Conservation (phyloP, 2,113 vertebrate genomes). For the Boleophthalmus pectinirostris region DNA sequence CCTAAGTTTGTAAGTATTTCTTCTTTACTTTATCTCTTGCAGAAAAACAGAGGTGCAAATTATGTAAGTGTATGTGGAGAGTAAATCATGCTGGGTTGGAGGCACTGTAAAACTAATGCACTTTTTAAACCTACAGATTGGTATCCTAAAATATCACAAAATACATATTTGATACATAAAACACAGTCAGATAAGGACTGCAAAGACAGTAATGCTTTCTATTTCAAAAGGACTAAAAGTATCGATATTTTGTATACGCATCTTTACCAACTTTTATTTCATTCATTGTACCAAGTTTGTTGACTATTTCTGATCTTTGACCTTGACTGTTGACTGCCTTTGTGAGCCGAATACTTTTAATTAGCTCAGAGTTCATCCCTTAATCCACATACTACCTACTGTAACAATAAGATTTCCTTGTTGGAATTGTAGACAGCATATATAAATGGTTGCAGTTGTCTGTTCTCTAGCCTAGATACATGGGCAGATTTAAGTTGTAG, state of each 20-base stretch:
- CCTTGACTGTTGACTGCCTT: slow-evolving; percentile 44
- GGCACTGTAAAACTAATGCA: too few species aligned
- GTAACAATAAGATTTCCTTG: slow-evolving; percentile 19
- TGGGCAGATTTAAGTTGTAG: background rate
- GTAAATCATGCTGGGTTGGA: too few species aligned
- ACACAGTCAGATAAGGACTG: too few species aligned
- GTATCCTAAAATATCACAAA: too few species aligned
- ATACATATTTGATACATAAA: too few species aligned
- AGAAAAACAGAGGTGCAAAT: too few species aligned
- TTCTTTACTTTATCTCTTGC: too few species aligned
- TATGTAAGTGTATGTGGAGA: too few species aligned
- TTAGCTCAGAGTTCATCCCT: slow-evolving; percentile 70
- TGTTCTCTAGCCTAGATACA: background rate
- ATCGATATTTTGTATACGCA: background rate
- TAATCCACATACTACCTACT: slow-evolving; percentile 67
- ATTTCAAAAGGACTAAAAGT: background rate
- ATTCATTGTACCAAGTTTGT: background rate
- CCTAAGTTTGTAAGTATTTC: slow-evolving; percentile 78
- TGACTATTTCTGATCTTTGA: slow-evolving; percentile 3
- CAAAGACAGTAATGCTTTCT: background rate
- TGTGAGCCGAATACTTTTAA: slow-evolving; percentile 70
- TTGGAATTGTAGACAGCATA: too few species aligned
- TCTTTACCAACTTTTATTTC: background rate
- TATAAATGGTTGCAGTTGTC: background rate
- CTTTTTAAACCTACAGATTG: too few species aligned